These are phyloP conservation scores for Polydrusus tereticollis DNA, from an alignment of 2,888 invertebrate species.

Conservation along the genomic window DNA sequence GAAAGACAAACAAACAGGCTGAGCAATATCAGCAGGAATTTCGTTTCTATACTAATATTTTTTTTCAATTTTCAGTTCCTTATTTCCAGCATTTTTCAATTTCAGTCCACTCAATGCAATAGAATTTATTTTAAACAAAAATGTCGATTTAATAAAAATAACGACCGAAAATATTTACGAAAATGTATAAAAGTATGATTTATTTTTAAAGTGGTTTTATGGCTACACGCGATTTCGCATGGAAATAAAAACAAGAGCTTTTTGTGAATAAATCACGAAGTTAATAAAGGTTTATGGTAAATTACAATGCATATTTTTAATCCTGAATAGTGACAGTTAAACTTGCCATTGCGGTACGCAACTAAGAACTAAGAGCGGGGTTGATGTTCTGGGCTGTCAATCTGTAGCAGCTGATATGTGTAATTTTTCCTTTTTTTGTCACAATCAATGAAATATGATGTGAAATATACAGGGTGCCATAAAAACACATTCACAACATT, in stretches of 20 bases:
- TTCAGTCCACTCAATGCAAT: background rate
- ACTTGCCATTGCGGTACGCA: too few species aligned
- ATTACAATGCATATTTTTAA: background rate
- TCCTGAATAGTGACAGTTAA: background rate
- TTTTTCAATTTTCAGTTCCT: background rate
- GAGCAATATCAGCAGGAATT: too few species aligned
- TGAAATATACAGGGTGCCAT: too few species aligned
- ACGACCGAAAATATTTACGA: background rate
- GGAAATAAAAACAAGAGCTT: background rate
- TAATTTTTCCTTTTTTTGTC: too few species aligned
- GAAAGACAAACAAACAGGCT: too few species aligned
- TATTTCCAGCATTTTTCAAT: background rate
- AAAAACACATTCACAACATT: too few species aligned
- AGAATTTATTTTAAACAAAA: constrained; percentile 15
- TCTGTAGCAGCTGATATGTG: too few species aligned
- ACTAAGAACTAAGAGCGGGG: too few species aligned
- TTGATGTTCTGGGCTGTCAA: too few species aligned
- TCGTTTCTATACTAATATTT: too few species aligned
- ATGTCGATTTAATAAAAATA: constrained; percentile 10
- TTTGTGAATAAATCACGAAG: background rate
- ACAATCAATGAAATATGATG: too few species aligned
- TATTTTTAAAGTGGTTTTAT: constrained; percentile 5
- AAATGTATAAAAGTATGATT: background rate
- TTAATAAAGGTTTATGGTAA: background rate
- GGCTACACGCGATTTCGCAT: constrained; percentile 2